A percentile compares a stretch with the other conserved stretches of the same genome.
phyloP scores from a whole-genome alignment of 2,113 vertebrate species.

The Urocynchramus pylzowi region DNA sequence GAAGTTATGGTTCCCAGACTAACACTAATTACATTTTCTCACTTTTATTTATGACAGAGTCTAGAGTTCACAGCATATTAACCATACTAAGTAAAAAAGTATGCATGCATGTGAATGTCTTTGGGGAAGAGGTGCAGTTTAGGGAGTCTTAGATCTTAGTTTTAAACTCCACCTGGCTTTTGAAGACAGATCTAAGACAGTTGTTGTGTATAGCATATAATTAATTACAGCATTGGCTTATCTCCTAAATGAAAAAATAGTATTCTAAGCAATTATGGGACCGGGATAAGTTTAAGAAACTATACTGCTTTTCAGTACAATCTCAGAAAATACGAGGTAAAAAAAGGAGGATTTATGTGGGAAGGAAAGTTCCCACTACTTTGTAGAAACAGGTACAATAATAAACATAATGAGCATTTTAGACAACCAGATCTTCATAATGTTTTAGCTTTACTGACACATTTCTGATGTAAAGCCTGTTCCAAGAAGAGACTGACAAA shows the following conservation, averaged over 20 bases:
- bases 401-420: background rate
- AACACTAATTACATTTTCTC: background rate
- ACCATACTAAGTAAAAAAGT: background rate
- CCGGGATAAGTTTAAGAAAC: background rate
- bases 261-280: background rate
- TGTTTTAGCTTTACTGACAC: background rate
- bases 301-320: background rate
- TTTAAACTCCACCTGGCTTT: background rate
- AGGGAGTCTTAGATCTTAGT: background rate
- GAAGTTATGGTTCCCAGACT: background rate
- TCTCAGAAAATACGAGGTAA: background rate
- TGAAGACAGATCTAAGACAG: background rate
- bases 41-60: background rate
- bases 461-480: background rate
- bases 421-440: background rate
- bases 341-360: background rate
- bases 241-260: background rate
- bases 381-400: background rate
- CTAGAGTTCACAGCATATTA: background rate
- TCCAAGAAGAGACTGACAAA: background rate
- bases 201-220: background rate
- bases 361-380: background rate
- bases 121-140: background rate
- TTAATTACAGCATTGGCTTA: conserved; percentile 9
- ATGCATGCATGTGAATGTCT: background rate